Base-by-base conservation (phyloP, 2,797 vertebrate species). In the Chanos chanos region DNA sequence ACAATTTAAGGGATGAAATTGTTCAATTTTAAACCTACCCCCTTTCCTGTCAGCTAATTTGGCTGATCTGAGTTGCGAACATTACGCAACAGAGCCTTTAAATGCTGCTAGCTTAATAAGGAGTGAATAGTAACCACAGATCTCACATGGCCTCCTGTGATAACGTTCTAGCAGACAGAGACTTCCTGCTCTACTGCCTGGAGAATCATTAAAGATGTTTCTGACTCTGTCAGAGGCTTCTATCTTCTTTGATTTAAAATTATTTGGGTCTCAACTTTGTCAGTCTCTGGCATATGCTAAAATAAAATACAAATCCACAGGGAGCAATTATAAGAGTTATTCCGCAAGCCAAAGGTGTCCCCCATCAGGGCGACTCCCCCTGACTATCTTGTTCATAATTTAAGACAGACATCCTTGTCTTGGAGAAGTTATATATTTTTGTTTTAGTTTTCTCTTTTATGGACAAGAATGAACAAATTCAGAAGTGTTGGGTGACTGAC, bases 31-130 rank as follows among this genome's bases (percentile, higher is more conserved):
- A 15, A 58, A 59, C 68, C 33, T 66, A 58, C 66, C 64, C 55
- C 70, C 54, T 79, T 75, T 73, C 55, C 47, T 75, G 73, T 70
- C 71, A 50, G 65, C 72, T 81, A 56, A 82, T 82, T 71, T 72
- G 70, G 41, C 64, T 71, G 71, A 76, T 58, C 63, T 41, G 64
- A 71, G 40, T 54, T 60, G 59, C 45, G 53, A 64, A 27, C 54
- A 40, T 65, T 68, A 76, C 59, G 61, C 30, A 55, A 48, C 61
- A 36, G 19, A 43, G 48, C 61, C 59, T 37, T 61, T 61, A 56
- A 71, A 63, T 47, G 25, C 28, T 36, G 7, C 45, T 28, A 24
- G 54, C 48, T 64, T 70, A 53, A n/a, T n/a, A n/a, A n/a, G 33
- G 48, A 7, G 39, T 16, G 25, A 37, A 47, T 41, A 49, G 43